Evolutionary conservation across 2,113 vertebrate genomes (phyloP).

Genomic region (Microcebus ravelobensis): DNA sequence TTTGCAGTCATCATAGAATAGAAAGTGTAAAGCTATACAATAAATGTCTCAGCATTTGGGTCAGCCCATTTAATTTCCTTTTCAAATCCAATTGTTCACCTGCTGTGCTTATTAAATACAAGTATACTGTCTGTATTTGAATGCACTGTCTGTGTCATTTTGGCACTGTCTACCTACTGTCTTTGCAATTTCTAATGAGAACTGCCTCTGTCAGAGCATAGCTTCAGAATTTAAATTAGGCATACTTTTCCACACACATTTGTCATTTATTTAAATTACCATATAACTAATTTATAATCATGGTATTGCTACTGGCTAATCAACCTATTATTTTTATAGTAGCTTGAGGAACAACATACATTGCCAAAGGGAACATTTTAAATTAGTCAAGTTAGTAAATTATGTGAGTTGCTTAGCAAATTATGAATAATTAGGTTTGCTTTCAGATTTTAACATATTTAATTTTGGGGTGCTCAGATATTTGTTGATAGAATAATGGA

Average conservation of each 20-base stretch:
- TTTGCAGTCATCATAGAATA: conserved; percentile 77
- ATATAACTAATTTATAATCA: conserved; percentile 69
- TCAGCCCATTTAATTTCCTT: conserved; percentile 85
- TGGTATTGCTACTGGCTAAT: conserved; percentile 49
- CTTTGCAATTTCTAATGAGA: conserved; percentile 71
- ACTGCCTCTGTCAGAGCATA: conserved; percentile 17
- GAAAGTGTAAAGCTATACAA: conserved; percentile 76
- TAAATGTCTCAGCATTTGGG: conserved; percentile 77
- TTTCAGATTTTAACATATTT: neutral
- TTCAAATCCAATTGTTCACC: conserved; percentile 84
- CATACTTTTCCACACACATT: conserved; percentile 10
- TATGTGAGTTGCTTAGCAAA: conserved; percentile 34
- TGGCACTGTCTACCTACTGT: conserved; percentile 62
- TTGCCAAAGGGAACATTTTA: conserved; percentile 49
- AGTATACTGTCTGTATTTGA: conserved; percentile 73
- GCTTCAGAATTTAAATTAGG: conserved; percentile 56
- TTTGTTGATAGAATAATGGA: neutral
- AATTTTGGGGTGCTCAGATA: neutral
- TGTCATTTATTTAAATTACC: neutral
- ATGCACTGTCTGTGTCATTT: conserved; percentile 66
- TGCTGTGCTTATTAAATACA: conserved; percentile 82
- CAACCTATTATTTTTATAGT: conserved; percentile 63
- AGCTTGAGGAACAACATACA: conserved; percentile 52
- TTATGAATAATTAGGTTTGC: neutral
- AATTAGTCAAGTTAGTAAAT: conserved; percentile 56